A percentile compares a stretch with the other conserved stretches of the same genome.
phyloP scores from a whole-genome alignment of 2,888 invertebrate genomes.

The Dynastes tityus region DNA sequence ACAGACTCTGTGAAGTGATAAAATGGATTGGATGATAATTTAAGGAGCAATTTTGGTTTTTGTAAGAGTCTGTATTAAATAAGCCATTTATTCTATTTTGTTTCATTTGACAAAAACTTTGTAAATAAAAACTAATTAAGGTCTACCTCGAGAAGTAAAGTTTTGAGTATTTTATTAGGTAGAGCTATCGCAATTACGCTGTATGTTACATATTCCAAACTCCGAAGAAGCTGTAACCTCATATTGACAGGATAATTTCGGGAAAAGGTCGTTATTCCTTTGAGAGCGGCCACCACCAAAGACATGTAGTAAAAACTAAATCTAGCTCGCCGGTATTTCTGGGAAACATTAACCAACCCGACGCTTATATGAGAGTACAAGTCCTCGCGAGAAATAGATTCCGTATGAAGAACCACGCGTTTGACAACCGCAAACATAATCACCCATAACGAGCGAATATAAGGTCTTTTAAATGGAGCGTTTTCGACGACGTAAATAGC shows the following conservation, averaged over 20 bases:
- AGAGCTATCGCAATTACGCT: too few species aligned
- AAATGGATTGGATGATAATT: too few species aligned
- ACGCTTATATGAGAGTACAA: too few species aligned
- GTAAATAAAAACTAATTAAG: too few species aligned
- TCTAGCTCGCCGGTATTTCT: constrained; percentile 17
- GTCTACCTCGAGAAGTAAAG: too few species aligned
- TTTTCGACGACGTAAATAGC: constrained; percentile 25
- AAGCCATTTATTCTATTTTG: too few species aligned
- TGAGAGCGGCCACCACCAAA: background rate
- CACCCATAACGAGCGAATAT: constrained; percentile 35
- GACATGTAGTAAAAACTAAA: constrained; percentile 25
- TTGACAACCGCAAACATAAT: constrained; percentile 46
- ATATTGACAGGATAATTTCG: constrained; percentile 1
- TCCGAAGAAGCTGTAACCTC: background rate
- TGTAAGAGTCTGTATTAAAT: too few species aligned
- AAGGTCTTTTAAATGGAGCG: constrained; percentile 16
- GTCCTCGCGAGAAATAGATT: background rate
- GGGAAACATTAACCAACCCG: constrained; percentile 17
- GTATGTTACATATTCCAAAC: too few species aligned
- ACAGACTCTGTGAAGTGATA: too few species aligned
- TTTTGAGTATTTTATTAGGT: too few species aligned
- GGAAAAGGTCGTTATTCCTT: constrained; percentile 11
- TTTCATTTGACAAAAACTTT: too few species aligned
- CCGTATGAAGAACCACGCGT: constrained; percentile 28
- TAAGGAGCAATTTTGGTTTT: too few species aligned